Base-by-base conservation (phyloP, 2,888 invertebrate species). In the Lottia scabra region DNA sequence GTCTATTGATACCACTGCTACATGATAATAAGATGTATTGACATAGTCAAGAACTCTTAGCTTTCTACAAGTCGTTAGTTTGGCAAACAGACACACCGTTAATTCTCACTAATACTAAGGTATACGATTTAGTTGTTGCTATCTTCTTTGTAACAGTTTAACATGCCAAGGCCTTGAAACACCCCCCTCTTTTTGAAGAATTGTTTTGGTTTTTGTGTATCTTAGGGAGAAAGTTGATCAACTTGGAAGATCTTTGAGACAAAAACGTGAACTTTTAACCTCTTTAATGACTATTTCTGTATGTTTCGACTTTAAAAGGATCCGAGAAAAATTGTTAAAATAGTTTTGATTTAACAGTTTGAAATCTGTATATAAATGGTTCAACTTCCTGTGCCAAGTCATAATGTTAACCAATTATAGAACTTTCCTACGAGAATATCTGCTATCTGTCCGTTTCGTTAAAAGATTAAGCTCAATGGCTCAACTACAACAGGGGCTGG, bases 1-100 rank as follows among this genome's bases (percentile, higher is more conserved):
- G 70, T 70, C 45, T 70, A 70, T 65, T 64, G 19, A 46, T 45
- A 44, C 70, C 70, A 71, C 62, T 67, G 65, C 66, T 16, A 43
- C 27, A 65, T 66, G 63, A 71, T 71, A 67, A 71, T 71, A 71
- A 64, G 62, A 63, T 45, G 48, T 71, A 66, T 72, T 67, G 63
- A 63, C 63, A 27, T 64, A 63, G 26, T 62, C 45, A 45, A 62
- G 68, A 63, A 72, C 67, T 23, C 46, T 63, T 67, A 56, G 56
- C 56, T 56, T 56, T 56, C 56, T 56, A 56, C 56, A 56, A 56
- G 56, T 23, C 56, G 56, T 12, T 10, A 56, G 56, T 56, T 56
- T 56, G 56, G 56, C 56, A 56, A 56, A 56, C 19, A 56, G 56
- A 19, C 23, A 56, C 19, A 56, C 19, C 19, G 56, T 56, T 56